phyloP scores from a whole-genome alignment of 2,888 invertebrate genomes.

The Mycalesis mineus region DNA sequence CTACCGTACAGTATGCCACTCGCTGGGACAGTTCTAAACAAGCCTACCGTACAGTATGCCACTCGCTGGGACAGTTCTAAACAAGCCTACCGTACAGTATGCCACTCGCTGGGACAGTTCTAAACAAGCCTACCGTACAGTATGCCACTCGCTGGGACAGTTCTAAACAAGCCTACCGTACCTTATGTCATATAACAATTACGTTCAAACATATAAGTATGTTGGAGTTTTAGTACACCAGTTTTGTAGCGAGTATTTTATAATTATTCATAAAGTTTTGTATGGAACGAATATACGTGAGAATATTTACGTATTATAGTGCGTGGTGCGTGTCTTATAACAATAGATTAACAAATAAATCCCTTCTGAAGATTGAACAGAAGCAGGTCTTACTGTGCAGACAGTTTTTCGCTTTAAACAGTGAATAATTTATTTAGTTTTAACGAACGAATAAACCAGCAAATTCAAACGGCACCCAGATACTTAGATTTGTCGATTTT shows the following conservation, averaged over 20 bases:
- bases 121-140: neutral
- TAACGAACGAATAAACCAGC: too few relatives aligned
- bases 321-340: neutral
- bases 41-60: neutral
- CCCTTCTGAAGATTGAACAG: too few relatives aligned
- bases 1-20: neutral
- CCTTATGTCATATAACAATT: neutral
- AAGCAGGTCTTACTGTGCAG: too few relatives aligned
- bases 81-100: neutral
- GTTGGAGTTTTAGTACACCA: neutral
- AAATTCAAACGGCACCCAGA: too few relatives aligned
- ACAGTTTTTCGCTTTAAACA: too few relatives aligned
- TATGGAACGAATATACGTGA: neutral
- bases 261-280: neutral
- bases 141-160: neutral
- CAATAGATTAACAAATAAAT: too few relatives aligned
- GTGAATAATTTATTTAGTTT: too few relatives aligned
- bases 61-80: neutral
- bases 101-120: neutral
- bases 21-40: neutral
- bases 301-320: neutral
- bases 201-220: neutral
- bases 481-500: too few relatives aligned
- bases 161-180: neutral
- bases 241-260: neutral